A percentile compares a stretch with the other conserved stretches of the same genome.
These are phyloP conservation scores for Sinocyclocheilus maitianheensis DNA, from an alignment of 2,113 vertebrate genomes.

Conservation along the genomic window DNA sequence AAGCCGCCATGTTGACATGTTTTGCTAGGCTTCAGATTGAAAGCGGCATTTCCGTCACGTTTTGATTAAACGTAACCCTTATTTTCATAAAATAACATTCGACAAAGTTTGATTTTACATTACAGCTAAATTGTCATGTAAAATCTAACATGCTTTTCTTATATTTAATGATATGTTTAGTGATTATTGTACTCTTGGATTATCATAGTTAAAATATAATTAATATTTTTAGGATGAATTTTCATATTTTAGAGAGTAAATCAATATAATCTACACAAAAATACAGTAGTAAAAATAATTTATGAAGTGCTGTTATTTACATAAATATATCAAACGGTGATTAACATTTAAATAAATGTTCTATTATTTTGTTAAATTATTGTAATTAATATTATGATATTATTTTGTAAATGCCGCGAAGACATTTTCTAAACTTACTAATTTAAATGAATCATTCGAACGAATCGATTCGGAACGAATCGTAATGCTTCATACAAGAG, in stretches of 20 bases:
- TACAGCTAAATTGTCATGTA: background rate
- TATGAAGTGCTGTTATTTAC: too few species aligned
- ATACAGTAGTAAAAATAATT: too few species aligned
- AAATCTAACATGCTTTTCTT: too few species aligned
- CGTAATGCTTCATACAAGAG: too few species aligned
- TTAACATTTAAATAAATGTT: background rate
- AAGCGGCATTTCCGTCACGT: conserved; percentile 22
- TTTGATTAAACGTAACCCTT: background rate
- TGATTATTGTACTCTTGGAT: too few species aligned
- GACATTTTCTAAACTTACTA: too few species aligned
- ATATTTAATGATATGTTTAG: too few species aligned
- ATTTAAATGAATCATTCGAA: background rate
- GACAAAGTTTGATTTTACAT: background rate
- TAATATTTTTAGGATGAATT: too few species aligned
- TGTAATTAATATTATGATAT: background rate
- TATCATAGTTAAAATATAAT: too few species aligned
- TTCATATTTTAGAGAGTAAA: too few species aligned
- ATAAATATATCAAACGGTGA: too few species aligned
- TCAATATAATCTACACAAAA: too few species aligned
- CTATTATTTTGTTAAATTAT: background rate
- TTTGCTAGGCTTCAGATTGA: background rate
- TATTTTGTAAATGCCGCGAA: background rate
- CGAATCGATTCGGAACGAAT: background rate
- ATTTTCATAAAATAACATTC: background rate
- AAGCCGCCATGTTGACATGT: conserved; percentile 40